Base-by-base conservation (phyloP, 2,888 invertebrate genomes). In the Candidula unifasciata region DNA sequence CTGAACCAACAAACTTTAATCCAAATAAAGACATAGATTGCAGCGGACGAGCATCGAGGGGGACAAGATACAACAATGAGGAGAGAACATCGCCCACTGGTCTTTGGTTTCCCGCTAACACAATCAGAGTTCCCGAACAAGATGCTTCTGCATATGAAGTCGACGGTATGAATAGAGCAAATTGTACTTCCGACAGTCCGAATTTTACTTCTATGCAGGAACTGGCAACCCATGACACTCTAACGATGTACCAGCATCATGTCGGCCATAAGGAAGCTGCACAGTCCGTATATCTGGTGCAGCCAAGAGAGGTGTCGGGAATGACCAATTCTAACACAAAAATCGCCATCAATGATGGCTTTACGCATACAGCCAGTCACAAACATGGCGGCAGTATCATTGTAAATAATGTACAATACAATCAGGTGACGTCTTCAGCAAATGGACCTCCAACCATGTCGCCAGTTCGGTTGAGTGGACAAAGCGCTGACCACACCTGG, bases 91-190 rank as follows among this genome's bases (percentile, higher is more conserved):
- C 60, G 16, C 37, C 66, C n/a, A 37, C 60, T 24, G 71, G 77
- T 54, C 24, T 66, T 74, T 84, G 80, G 18, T 80, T 74, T 68
- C 27, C 37, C 66, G 64, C 83, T 16, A 79, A 84, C 27, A 33
- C 64, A 10, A 2, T 37, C 24, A 64, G 37, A 3, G 27, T 30
- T 57, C 57, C 13, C 3, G 33, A 57, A 57, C 33, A 1, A 6
- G 33, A 30, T 21, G 3, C 16, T 73, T 8, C 27, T n/a, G 35
- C 35, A 8, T 24, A 78, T 44, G 24, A 73, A 44, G 44, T 27
- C 24, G 0, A 10, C n/a, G 44, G 6, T 10, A 10, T 52, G 8
- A 5, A 73, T 10, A 44, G 44, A 44, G n/a, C 35, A 37, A 13
- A 8, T 1, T n/a, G 64, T 3, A 64, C n/a, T 3, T 35, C 18